phyloP scores from a whole-genome alignment of 1,140 invertebrate genomes.

The Drosophila littoralis region DNA sequence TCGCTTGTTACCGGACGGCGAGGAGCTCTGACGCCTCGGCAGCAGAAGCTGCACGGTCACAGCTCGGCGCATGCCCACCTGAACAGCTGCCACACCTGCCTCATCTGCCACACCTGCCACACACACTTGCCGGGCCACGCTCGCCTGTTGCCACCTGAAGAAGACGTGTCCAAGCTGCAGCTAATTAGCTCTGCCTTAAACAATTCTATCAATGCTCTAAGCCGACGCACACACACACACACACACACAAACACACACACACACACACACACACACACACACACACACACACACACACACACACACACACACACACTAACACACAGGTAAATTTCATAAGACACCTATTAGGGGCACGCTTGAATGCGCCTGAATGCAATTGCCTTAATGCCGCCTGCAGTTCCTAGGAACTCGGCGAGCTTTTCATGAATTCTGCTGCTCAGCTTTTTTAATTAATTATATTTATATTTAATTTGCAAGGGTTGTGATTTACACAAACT shows the following conservation, averaged over 20 bases:
- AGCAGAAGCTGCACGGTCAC: conserved; percentile 53
- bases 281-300: conserved; percentile 31
- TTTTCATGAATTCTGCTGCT: neutral
- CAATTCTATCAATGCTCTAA: conserved; percentile 73
- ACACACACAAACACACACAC: conserved; percentile 10
- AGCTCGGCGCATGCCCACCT: conserved; percentile 60
- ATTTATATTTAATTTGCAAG: conserved; percentile 1
- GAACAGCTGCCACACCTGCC: conserved; percentile 12
- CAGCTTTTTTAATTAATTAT: conserved; percentile 16
- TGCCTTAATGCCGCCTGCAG: conserved; percentile 25
- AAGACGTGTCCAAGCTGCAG: conserved; percentile 23
- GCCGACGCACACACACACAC: conserved; percentile 30
- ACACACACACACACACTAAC: conserved; percentile 36
- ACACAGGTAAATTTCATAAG: too few relatives aligned
- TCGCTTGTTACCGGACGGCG: conserved; percentile 45
- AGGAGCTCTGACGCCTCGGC: conserved; percentile 18
- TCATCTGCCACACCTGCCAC: conserved; percentile 22
- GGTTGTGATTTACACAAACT: neutral
- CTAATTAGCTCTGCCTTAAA: conserved; percentile 62
- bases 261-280: conserved; percentile 29
- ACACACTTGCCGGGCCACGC: too few relatives aligned
- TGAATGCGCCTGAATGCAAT: conserved; percentile 57
- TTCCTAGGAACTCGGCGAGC: conserved; percentile 13
- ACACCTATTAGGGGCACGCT: conserved; percentile 70
- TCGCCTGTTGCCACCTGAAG: conserved; percentile 38